Evolutionary conservation across 2,797 vertebrate genomes (phyloP), one percentile per base, ranked within the genome.

Genomic region (Protosalanx chinensis): DNA sequence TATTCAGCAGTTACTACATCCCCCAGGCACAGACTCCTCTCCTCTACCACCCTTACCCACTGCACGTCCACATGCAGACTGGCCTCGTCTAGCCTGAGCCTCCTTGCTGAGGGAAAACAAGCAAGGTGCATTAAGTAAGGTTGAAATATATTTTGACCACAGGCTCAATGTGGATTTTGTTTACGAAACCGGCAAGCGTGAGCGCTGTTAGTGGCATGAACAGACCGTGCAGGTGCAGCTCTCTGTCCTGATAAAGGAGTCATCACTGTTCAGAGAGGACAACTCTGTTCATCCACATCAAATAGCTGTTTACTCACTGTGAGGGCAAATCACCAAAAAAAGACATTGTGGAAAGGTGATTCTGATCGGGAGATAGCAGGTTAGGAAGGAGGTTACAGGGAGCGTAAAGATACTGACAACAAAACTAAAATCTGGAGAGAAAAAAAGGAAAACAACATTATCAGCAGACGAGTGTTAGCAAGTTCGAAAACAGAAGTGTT

Each of bases 1-100:
- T 93, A 75, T 96, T 95, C 88, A 95, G 86, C 91, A 93, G 83
- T 85, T 98, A 95, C 83, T 98, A 95, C 88, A 89, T 96, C 79
- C 87, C 93, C 74, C 93, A 94, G 13, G 89, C 94, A 65, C 96
- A 93, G 16, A 90, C 94, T 0, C 86, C 92, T 0, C 69, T 98
- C 60, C 88, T 96, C 81, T 98, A 96, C 88, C 95, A 97, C 82
- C 94, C 94, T 0, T 97, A 95, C 84, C 92, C 95, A 15, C 77
- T 94, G 56, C 93, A 95, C 33, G 92, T 95, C 81, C 92, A 92
- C 84, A 81, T 95, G 88, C 95, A 94, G 82, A 93, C 93, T 53
- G 88, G 91, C 61, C 90, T 93, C 80, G 92, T 95, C 79, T 91
- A 92, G 88, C 88, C 30, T 80, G 91, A 94, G 70, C 63, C 1